Base-by-base conservation (phyloP, 2,888 invertebrate genomes). In the Strigamia maritima region DNA sequence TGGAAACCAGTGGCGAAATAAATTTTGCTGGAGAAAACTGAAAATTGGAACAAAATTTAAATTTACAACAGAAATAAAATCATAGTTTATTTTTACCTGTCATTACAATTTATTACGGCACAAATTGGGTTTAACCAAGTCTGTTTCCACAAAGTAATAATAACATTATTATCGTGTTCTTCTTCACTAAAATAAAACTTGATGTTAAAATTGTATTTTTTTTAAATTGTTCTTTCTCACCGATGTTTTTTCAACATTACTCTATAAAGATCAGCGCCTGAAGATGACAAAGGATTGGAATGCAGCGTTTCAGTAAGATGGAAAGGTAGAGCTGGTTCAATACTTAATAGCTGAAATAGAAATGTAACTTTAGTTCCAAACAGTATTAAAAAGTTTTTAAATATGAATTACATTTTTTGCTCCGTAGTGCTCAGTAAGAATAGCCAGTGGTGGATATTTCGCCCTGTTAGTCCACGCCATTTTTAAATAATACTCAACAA, bases 231-330 rank as follows among this genome's bases (percentile, higher is more conserved):
- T 16, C 12, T 31, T 26, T 24, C 28, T 22, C 24, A 77, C 77
- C 49, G n/a, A 14, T 49, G 22, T 40, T 40, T 77, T 77, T 40
- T 28, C 44, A 77, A 14, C 38, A 77, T 40, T 12, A 44, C 44
- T 8, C 77, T 24, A 82, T 91, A 91, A 84, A 91, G 87, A 82
- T 90, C 90, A 75, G 89, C 88, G 26, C 90, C 90, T 40, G 89
- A 88, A 24, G 90, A 89, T 4, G 90, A 89, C 40, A 91, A 85
- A 80, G 90, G 88, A 79, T 84, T 85, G 31, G 84, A 83, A 6
- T 82, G 81, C 81, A 86, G 82, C 16, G 77, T 40, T 77, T 77
- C 77, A 22, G 44, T 77, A 1, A 77, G n/a, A 49, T 49, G 2
- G 2, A n/a, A 22, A 4, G 77, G 49, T 24, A 77, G 7, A 44